Evolutionary conservation across 2,113 vertebrate species (phyloP), one percentile per base, ranked within the genome.

Genomic region (Typhlomys cinereus): DNA sequence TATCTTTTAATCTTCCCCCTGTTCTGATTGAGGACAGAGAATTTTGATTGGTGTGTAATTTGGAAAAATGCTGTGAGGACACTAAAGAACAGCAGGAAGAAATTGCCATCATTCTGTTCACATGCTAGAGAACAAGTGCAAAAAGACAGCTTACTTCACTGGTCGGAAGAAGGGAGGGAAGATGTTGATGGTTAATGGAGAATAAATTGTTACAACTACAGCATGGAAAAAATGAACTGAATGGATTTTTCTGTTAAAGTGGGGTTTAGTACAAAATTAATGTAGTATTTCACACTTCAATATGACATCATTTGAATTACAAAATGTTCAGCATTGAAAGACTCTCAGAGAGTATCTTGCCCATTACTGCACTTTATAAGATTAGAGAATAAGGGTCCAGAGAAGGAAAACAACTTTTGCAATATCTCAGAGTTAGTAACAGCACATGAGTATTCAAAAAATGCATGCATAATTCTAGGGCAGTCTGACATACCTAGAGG

Each of bases 41-140:
- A 88, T 78, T 89, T 89, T 91, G 23, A 94, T 90, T 95, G 92
- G 84, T 83, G 92, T 97, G 5, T 88, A 94, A 96, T 97, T 96
- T 95, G 69, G 59, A 41, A 76, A 96, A 87, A 91, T 39, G 29
- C 81, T 95, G 1, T 73, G 86, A 59, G 23, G 88, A 92, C 57
- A 94, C 91, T 93, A 59, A 96, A 95, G 95, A 97, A 92, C 96
- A 97, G 88, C 3, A 0, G 95, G 95, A 96, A 81, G 34, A 95
- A 95, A 91, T 76, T 79, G 85, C 61, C 94, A 93, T 89, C 13
- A 23, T 94, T 96, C 50, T 94, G 71, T 91, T 41, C 1, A 85
- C 89, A 94, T 85, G 80, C 84, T 89, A 75, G 5, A 6, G 73
- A 89, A 50, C 86, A 79, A 85, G 87, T 81, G 31, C 67, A 79